phyloP scores from a whole-genome alignment of 1,140 invertebrate genomes.

The Drosophila guanche region DNA sequence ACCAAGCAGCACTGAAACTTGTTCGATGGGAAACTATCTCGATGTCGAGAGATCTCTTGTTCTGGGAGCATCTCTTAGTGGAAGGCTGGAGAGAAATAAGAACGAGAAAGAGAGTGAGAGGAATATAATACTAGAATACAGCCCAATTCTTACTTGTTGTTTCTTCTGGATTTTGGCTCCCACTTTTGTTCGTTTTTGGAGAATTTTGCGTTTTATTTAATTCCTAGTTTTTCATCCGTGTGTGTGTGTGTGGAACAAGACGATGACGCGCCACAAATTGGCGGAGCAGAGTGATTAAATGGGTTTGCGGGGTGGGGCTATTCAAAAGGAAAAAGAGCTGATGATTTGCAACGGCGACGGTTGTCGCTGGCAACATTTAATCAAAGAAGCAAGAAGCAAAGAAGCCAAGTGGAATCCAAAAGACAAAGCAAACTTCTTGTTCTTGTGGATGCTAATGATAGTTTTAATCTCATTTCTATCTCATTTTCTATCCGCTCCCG shows the following conservation, averaged over 20 bases:
- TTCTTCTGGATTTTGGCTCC: constrained; percentile 38
- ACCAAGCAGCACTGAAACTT: no score
- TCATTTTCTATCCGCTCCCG: constrained; percentile 29
- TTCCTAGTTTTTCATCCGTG: constrained; percentile 10
- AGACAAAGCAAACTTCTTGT: constrained; percentile 64
- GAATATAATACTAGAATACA: not conserved
- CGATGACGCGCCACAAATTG: constrained; percentile 53
- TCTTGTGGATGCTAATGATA: constrained; percentile 61
- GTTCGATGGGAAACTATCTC: no score
- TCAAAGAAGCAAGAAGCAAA: constrained; percentile 48
- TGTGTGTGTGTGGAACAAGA: constrained; percentile 24
- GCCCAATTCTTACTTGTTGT: constrained; percentile 25
- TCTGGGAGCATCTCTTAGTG: no score
- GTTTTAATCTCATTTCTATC: constrained; percentile 20
- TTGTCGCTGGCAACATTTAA: constrained; percentile 79
- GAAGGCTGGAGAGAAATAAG: no score
- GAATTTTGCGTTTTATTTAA: constrained; percentile 44
- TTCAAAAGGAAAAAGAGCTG: constrained; percentile 45
- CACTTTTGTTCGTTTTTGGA: constrained; percentile 51
- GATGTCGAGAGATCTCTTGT: no score
- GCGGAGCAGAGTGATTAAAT: not conserved
- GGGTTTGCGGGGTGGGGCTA: not conserved
- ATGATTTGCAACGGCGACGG: constrained; percentile 53
- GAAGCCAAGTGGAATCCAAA: constrained; percentile 75
- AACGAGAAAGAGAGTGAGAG: not conserved